A percentile compares a stretch with the other conserved stretches of the same genome.
Evolutionary conservation across 2,888 invertebrate genomes (phyloP).

Genomic region (Phania funesta): DNA sequence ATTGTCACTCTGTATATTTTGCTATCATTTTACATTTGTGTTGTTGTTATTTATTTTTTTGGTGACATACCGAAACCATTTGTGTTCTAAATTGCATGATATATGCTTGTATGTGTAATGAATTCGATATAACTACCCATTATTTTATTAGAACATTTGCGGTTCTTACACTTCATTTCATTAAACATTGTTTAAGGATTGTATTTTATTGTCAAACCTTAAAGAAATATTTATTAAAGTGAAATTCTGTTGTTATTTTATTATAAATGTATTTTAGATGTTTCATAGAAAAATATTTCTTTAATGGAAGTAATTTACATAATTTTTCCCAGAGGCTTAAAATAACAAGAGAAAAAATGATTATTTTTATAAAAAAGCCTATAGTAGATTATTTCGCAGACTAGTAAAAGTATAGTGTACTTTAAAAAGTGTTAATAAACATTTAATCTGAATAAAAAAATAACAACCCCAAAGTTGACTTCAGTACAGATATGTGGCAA

Average conservation of each 20-base stretch:
- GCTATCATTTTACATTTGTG: not conserved
- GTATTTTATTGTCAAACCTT: not conserved
- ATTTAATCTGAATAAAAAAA: no score
- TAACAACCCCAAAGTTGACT: no score
- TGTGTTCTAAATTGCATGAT: slow-evolving; percentile 28
- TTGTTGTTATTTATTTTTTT: slow-evolving; percentile 3
- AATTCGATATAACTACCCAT: slow-evolving; percentile 52
- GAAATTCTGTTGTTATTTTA: slow-evolving; percentile 36
- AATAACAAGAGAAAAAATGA: slow-evolving; percentile 18
- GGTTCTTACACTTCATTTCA: slow-evolving; percentile 59
- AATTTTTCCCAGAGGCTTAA: slow-evolving; percentile 17
- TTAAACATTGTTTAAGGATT: slow-evolving; percentile 5
- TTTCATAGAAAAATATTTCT: not conserved
- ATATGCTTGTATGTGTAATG: no score
- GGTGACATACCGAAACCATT: slow-evolving; percentile 13
- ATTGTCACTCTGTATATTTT: not conserved
- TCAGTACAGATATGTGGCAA: no score
- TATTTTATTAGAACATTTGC: slow-evolving; percentile 54
- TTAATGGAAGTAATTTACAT: slow-evolving; percentile 53
- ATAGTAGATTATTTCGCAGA: not conserved
- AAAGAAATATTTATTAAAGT: not conserved
- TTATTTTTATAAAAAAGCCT: slow-evolving; percentile 23
- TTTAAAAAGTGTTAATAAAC: no score
- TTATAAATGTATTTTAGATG: slow-evolving; percentile 3
- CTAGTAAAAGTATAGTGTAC: no score